Evolutionary conservation across 2,113 vertebrate genomes (phyloP), one percentile per base, ranked within the genome.

Genomic region (Daboia siamensis): DNA sequence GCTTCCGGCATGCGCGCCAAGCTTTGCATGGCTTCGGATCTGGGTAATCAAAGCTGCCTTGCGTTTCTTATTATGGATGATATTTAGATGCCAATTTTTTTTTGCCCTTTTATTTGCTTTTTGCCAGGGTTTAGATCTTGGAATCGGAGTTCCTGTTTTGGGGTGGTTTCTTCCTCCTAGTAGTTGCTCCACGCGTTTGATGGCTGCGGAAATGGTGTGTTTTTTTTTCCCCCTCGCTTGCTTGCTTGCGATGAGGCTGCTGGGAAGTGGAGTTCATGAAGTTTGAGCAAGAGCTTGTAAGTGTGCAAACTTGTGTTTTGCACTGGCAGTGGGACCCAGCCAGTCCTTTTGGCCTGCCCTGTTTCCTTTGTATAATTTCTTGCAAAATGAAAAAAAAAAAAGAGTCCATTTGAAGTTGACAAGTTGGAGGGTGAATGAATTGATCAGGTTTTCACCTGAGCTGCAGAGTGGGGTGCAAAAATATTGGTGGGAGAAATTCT

Each of bases 381-480:
- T 52, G 86, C 15, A n/a, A 69, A 69, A n/a, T n/a, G n/a, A 64
- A 61, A 0, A 69, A 69, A 64, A n/a, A 61, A 39, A 39, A 44
- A 54, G 1, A 29, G 3, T 33, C 46, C 24, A 0, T 39, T 86
- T 23, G 48, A 39, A 6, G 11, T 52, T 6, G 6, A 86, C 29
- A 26, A 4, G n/a, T 1, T 1, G 8, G 46, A 39, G n/a, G 24
- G 0, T 29, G 24, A n/a, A 9, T 10, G 29, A 4, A 17, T 23
- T 80, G 2, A 0, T 0, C 0, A 17, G 11, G 5, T 0, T 89
- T 17, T 0, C 0, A 0, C 13, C 55, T 4, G 93, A 1, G 2
- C 46, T 13, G 87, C 1, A 1, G 88, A 52, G n/a, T 44, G 48
- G 88, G 12, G 0, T 5, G 94, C 87, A 29, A 87, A 87, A 88